phyloP scores from a whole-genome alignment of 2,888 invertebrate genomes.

The Rhagonycha lutea region DNA sequence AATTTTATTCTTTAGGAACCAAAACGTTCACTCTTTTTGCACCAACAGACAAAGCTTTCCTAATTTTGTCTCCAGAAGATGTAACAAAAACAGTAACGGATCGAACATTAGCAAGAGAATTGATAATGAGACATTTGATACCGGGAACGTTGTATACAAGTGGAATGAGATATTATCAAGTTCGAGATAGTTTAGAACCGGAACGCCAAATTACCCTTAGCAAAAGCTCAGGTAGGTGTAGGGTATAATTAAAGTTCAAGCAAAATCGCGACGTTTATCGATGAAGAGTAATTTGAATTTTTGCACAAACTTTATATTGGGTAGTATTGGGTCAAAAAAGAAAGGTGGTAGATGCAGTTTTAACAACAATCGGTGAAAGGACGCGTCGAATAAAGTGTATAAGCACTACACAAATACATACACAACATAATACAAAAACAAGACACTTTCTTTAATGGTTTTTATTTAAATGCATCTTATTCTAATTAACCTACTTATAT shows the following conservation, averaged over 20 bases:
- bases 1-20: conserved; percentile 61
- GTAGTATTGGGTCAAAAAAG: neutral
- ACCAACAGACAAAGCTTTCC: conserved; percentile 81
- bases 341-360: neutral
- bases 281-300: neutral
- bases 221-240: conserved; percentile 71
- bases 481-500: conserved; percentile 13
- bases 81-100: conserved; percentile 65
- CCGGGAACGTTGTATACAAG: conserved; percentile 82
- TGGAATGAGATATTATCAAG: conserved; percentile 86
- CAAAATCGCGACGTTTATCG: too few species aligned
- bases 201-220: conserved; percentile 78
- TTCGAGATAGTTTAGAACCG: conserved; percentile 76
- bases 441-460: conserved; percentile 28
- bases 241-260: neutral
- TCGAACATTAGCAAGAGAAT: conserved; percentile 68
- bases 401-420: neutral
- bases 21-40: conserved; percentile 87
- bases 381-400: conserved; percentile 12
- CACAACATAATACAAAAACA: neutral
- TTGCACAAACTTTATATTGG: neutral
- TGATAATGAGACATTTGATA: conserved; percentile 76
- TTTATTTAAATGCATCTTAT: conserved; percentile 17
- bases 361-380: conserved; percentile 32
- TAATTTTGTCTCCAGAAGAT: conserved; percentile 65